phyloP scores from a whole-genome alignment of 2,888 invertebrate species.

The Napeogenes sylphis region DNA sequence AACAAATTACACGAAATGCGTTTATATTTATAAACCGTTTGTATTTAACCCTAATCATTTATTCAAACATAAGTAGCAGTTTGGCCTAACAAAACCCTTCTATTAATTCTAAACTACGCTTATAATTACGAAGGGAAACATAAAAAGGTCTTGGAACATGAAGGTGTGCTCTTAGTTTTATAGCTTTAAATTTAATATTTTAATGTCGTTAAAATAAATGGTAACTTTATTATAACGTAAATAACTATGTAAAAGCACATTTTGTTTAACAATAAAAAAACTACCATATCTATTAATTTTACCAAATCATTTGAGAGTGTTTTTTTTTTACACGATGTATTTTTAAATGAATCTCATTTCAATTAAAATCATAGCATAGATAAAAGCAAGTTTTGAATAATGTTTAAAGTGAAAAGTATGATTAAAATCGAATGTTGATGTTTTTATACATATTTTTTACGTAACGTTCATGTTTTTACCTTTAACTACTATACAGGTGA shows the following conservation, averaged over 20 bases:
- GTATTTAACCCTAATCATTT: conserved; percentile 7
- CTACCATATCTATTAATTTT: too few relatives aligned
- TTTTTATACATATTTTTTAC: not conserved
- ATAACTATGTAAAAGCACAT: too few relatives aligned
- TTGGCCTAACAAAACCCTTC: conserved; percentile 9
- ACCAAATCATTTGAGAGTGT: too few relatives aligned
- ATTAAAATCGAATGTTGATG: not conserved
- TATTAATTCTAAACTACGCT: conserved; percentile 13
- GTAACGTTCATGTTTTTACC: too few relatives aligned
- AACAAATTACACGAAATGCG: too few relatives aligned
- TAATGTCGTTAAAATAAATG: not conserved
- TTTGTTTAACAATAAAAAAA: too few relatives aligned
- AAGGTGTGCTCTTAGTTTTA: conserved; percentile 3
- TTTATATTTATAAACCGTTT: too few relatives aligned
- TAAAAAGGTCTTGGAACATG: conserved; percentile 8
- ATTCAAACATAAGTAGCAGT: conserved; percentile 11
- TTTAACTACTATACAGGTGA: too few relatives aligned
- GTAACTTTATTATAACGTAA: not conserved
- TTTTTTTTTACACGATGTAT: too few relatives aligned
- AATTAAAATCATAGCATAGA: not conserved
- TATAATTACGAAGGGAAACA: conserved; percentile 12
- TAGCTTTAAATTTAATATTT: conserved; percentile 10
- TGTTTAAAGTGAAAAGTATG: not conserved
- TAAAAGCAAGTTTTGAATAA: not conserved
- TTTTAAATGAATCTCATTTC: too few relatives aligned